Evolutionary conservation across 2,888 invertebrate species (phyloP).

Genomic region (Deilephila elpenor): DNA sequence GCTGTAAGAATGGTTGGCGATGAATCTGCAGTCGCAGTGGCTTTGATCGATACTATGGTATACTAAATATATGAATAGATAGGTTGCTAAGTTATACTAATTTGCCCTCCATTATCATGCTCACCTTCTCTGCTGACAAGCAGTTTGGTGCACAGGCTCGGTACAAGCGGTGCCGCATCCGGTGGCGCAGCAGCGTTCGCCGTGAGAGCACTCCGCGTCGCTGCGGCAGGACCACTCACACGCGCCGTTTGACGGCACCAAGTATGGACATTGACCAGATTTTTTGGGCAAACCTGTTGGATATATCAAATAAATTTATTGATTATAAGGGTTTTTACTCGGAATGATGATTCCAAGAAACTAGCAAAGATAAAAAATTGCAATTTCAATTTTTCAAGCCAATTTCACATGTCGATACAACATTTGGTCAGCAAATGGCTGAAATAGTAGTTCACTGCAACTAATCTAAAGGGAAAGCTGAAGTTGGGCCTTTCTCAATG

Average conservation of each 20-base stretch:
- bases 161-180: conserved; percentile 94
- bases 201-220: conserved; percentile 89
- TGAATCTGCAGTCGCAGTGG: too few species aligned
- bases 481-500: too few species aligned
- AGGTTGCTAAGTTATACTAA: neutral
- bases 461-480: too few species aligned
- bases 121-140: conserved; percentile 88
- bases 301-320: neutral
- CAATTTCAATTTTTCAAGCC: too few species aligned
- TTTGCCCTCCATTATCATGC: conserved; percentile 41
- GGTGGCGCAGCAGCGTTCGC: conserved; percentile 92
- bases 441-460: too few species aligned
- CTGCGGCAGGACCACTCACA: conserved; percentile 92
- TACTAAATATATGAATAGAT: too few species aligned
- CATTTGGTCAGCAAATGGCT: too few species aligned
- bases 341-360: too few species aligned
- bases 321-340: neutral
- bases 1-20: too few species aligned
- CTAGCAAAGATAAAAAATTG: too few species aligned
- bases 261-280: conserved; percentile 92
- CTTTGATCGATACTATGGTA: too few species aligned
- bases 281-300: conserved; percentile 86
- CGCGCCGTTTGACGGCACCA: conserved; percentile 87
- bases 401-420: too few species aligned
- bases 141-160: conserved; percentile 88